phyloP scores from a whole-genome alignment of 1,140 invertebrate genomes.

The Drosophila lini region DNA sequence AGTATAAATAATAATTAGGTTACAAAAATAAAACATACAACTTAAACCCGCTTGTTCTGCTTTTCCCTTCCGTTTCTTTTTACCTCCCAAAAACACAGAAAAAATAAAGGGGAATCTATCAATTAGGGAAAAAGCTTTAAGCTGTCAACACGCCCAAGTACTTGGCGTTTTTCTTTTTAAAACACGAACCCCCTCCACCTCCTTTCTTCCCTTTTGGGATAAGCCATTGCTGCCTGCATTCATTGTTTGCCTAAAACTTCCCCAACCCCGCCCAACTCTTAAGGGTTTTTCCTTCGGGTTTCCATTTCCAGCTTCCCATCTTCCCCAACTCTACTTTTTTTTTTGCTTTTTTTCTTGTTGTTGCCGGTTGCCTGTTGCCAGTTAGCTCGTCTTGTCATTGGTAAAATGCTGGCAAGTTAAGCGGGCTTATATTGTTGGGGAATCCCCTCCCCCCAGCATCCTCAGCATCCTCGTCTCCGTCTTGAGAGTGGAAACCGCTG shows the following conservation, averaged over 20 bases:
- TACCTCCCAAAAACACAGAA: background rate
- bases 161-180: slow-evolving; percentile 17
- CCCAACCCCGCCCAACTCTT: background rate
- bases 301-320: slow-evolving; percentile 16
- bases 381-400: slow-evolving; percentile 66
- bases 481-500: slow-evolving; percentile 42
- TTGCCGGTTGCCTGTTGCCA: slow-evolving; percentile 19
- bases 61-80: background rate
- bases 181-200: background rate
- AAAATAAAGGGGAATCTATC: slow-evolving; percentile 54
- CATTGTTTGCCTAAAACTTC: slow-evolving; percentile 66
- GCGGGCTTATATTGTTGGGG: slow-evolving; percentile 59
- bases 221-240: slow-evolving; percentile 34
- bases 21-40: too few relatives aligned
- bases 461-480: background rate
- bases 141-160: slow-evolving; percentile 61
- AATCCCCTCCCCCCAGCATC: background rate
- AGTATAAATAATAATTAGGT: background rate
- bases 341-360: slow-evolving; percentile 6
- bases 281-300: slow-evolving; percentile 21
- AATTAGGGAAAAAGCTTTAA: slow-evolving; percentile 66
- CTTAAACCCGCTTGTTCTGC: background rate
- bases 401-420: slow-evolving; percentile 54
- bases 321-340: background rate
- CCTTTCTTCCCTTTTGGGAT: slow-evolving; percentile 11